Base-by-base conservation (phyloP, 2,113 vertebrate genomes). In the Carassius auratus region DNA sequence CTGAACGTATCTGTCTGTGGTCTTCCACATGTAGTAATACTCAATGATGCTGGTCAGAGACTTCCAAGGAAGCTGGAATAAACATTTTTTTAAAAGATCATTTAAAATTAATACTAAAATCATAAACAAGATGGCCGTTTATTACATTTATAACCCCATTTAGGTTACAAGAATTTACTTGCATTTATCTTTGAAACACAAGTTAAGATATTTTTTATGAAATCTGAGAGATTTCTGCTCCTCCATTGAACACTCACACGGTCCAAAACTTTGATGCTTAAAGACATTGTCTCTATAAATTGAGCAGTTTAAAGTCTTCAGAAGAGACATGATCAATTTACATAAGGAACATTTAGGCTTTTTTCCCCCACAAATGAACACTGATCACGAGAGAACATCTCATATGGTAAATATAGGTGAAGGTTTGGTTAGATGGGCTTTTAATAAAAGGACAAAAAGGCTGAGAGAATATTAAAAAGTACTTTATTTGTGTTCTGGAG, bases 21-120 rank as follows among this genome's bases (percentile, higher is more conserved):
- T 99, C 94, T 99, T 99, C 98, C 98, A 99, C 98, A 99, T 99
- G 93, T 99, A 99, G 92, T 99, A 99, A 93, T 99, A 99, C 89
- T 99, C 98, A 71, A 99, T 98, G 91, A 98, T 99, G 94, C 98
- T 99, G 74, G 97, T 99, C 90, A 99, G 95, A 2, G 98, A 99
- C 90, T 99, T 99, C 98, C 98, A 99, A 0, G 98, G 98, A 81
- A 99, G 93, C 98, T 99, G 85, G 14, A 84, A 88, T 10, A 83
- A n/a, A 17, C 26, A 26, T 26, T 26, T 26, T 26, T 26, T 0
- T 26, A 48, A 85, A 30, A 69, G 36, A 8, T 33, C 1, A 66
- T 66, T 66, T 66, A 33, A 13, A 66, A 33, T 1, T 14, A 74
- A 21, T 6, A 71, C 81, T 85, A 83, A 21, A 83, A 19, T 21